phyloP scores from a whole-genome alignment of 2,888 invertebrate genomes.

The Aleiodes leptofemur region DNA sequence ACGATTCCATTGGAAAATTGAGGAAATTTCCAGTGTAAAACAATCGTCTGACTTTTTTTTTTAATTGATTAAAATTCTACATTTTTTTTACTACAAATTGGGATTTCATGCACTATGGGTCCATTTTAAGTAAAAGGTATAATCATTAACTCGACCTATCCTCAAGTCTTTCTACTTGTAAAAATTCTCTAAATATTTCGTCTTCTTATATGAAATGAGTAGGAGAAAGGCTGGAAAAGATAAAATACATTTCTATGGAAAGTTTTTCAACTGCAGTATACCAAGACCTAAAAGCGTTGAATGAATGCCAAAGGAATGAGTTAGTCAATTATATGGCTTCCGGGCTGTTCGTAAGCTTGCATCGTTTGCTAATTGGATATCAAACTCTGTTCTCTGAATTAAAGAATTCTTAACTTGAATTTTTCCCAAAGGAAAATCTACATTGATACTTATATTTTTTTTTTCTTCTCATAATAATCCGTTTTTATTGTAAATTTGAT shows the following conservation, averaged over 20 bases:
- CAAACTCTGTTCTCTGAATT: not conserved
- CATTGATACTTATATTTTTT: not conserved
- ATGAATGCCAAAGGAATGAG: constrained; percentile 12
- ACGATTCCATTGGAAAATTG: too few species aligned
- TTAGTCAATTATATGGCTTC: not conserved
- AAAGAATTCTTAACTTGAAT: not conserved
- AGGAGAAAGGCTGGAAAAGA: not conserved
- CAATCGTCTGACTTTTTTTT: too few species aligned
- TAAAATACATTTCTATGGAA: not conserved
- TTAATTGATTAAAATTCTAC: too few species aligned
- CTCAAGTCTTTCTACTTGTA: too few species aligned
- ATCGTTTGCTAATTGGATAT: constrained; percentile 5
- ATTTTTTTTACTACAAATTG: too few species aligned
- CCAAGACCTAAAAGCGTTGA: constrained; percentile 3
- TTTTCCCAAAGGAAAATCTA: not conserved
- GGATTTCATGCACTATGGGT: too few species aligned
- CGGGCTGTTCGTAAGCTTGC: not conserved
- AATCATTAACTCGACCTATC: too few species aligned
- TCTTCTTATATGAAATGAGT: too few species aligned
- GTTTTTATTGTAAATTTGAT: not conserved
- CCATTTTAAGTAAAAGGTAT: too few species aligned
- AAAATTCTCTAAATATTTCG: too few species aligned
- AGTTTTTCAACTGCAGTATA: not conserved
- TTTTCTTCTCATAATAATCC: constrained; percentile 2
- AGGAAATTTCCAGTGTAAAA: too few species aligned